These are phyloP conservation scores for Syrmaticus mikado DNA, from an alignment of 2,113 vertebrate genomes.

Conservation along the genomic window DNA sequence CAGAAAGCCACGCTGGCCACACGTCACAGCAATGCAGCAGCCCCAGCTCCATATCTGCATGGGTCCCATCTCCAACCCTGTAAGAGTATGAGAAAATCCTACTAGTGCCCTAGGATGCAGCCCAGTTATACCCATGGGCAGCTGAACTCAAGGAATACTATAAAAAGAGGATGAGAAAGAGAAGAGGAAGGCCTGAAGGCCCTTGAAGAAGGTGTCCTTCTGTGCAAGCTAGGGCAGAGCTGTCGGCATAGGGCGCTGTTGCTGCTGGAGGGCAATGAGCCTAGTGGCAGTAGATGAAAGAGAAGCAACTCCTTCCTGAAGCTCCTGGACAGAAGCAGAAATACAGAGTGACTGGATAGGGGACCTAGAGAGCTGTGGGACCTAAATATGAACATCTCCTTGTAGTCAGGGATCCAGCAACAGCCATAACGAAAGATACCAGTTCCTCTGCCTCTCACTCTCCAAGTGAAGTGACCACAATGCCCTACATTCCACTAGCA, in stretches of 20 bases:
- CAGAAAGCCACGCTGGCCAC: neutral
- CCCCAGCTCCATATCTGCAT: neutral
- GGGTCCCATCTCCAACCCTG: neutral
- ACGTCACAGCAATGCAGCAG: neutral
- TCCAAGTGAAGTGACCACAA: fast-evolving
- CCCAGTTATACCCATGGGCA: neutral
- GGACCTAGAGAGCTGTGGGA: neutral
- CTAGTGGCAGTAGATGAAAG: neutral
- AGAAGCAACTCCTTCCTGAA: neutral
- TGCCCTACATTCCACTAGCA: neutral
- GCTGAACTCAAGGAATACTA: neutral
- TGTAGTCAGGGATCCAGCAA: neutral
- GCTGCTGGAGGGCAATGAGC: neutral
- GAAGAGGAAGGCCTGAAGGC: neutral
- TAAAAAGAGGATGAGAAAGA: neutral
- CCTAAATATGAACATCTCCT: neutral
- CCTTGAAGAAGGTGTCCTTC: neutral
- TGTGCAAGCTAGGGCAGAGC: neutral
- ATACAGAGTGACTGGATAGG: neutral
- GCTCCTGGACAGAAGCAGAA: neutral
- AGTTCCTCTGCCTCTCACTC: neutral
- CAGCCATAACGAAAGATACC: neutral
- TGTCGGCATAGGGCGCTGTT: fast-evolving
- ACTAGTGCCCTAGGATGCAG: neutral
- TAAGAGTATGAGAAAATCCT: neutral